A percentile compares a stretch with the other conserved stretches of the same genome.
Evolutionary conservation across 2,113 vertebrate species (phyloP).

Genomic region (Platichthys flesus): DNA sequence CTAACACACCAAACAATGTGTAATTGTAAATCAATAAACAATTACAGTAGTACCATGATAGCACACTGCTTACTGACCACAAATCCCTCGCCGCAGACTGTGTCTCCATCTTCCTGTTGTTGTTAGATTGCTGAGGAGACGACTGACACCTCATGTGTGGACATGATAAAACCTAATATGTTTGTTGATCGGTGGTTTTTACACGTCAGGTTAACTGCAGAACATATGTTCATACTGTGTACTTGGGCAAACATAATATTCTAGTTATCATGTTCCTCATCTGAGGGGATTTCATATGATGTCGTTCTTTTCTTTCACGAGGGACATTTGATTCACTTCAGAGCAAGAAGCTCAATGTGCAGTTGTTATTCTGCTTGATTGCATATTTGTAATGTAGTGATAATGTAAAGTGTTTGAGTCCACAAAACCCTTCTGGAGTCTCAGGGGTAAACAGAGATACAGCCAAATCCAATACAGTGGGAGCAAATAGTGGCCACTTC

Average conservation of each 20-base stretch:
- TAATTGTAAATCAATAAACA: slow-evolving; percentile 79
- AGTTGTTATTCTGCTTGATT: no score
- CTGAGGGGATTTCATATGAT: no score
- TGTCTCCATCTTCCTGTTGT: slow-evolving; percentile 55
- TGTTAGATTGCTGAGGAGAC: slow-evolving; percentile 22
- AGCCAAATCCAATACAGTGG: no score
- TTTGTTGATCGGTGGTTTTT: background rate
- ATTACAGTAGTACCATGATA: slow-evolving; percentile 65
- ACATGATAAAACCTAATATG: background rate
- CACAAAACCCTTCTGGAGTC: no score
- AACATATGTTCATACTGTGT: background rate
- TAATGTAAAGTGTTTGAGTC: no score
- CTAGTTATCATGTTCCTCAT: no score
- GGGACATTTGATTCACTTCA: no score
- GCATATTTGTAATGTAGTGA: no score
- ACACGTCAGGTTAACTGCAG: background rate
- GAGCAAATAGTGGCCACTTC: no score
- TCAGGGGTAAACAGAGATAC: no score
- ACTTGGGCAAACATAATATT: background rate
- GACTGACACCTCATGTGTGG: slow-evolving; percentile 21
- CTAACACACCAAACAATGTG: slow-evolving; percentile 54
- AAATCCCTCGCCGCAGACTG: slow-evolving; percentile 53
- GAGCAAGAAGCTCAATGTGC: no score
- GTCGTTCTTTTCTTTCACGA: no score
- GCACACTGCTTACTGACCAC: slow-evolving; percentile 66